A percentile compares a stretch with the other conserved stretches of the same genome.
Evolutionary conservation across 2,888 invertebrate species (phyloP).

Genomic region (Cybosia mesomella): DNA sequence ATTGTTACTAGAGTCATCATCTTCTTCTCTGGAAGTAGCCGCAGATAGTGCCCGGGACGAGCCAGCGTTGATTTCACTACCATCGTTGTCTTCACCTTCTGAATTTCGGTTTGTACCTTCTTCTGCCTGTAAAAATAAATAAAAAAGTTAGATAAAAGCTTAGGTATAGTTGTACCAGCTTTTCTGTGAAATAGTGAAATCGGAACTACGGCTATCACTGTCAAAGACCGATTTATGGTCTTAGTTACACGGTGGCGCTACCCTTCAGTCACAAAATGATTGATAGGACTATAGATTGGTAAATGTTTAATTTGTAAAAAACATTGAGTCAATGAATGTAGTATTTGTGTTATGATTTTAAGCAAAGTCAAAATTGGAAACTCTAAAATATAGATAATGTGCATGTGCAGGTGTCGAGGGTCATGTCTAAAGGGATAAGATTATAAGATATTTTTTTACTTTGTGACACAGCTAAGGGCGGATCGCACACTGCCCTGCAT

Average conservation of each 20-base stretch:
- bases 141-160: slow-evolving; percentile 26
- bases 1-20: slow-evolving; percentile 90
- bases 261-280: too few relatives aligned
- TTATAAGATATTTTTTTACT: too few relatives aligned
- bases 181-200: too few relatives aligned
- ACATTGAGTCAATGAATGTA: not conserved
- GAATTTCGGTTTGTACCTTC: slow-evolving; percentile 79
- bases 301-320: not conserved
- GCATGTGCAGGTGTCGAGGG: not conserved
- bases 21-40: slow-evolving; percentile 90
- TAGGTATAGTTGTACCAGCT: too few relatives aligned
- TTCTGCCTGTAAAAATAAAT: slow-evolving; percentile 75
- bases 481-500: too few relatives aligned
- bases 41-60: slow-evolving; percentile 85
- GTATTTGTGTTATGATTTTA: not conserved
- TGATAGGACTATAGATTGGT: too few relatives aligned
- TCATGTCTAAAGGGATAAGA: not conserved
- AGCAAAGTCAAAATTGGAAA: not conserved
- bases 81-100: slow-evolving; percentile 81
- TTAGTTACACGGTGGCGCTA: too few relatives aligned
- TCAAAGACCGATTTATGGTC: too few relatives aligned
- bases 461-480: not conserved
- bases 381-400: not conserved
- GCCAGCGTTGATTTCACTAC: slow-evolving; percentile 75
- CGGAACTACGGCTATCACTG: too few relatives aligned